phyloP scores from a whole-genome alignment of 2,888 invertebrate species.

The Deladenus siricidicola region DNA sequence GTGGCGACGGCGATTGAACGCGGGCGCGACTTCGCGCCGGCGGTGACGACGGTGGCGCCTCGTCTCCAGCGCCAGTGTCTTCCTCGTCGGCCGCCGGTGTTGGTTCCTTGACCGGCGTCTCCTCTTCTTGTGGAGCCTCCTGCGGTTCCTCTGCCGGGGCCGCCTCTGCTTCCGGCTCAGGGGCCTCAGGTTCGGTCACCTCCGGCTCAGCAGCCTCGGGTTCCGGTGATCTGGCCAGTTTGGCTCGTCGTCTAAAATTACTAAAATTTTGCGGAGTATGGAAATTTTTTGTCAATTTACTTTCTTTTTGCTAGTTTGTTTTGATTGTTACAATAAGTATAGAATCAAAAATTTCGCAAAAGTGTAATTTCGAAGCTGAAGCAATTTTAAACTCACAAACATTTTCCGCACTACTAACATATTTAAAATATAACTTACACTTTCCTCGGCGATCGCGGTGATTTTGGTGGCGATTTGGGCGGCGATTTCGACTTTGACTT shows the following conservation, averaged over 20 bases:
- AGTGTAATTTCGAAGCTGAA: too few species aligned
- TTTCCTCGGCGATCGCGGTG: background rate
- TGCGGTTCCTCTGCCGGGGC: too few species aligned
- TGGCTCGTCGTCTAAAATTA: background rate
- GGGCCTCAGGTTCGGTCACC: background rate
- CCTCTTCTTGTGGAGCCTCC: conserved; percentile 10
- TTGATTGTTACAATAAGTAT: too few species aligned
- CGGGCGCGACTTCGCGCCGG: conserved; percentile 8
- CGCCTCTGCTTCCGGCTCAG: background rate
- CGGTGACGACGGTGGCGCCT: conserved; percentile 10
- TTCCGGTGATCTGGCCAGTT: background rate
- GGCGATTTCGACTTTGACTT: background rate
- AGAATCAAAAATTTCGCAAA: too few species aligned
- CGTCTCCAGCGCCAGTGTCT: conserved; percentile 3
- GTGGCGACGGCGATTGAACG: conserved; percentile 13
- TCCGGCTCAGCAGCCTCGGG: conserved; percentile 1
- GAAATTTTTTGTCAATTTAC: too few species aligned
- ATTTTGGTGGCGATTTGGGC: background rate
- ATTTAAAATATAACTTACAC: background rate
- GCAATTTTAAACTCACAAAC: too few species aligned
- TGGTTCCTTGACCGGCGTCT: background rate
- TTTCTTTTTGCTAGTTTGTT: too few species aligned
- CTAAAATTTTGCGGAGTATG: too few species aligned
- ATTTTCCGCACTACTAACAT: background rate
- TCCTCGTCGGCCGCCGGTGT: background rate